Percentiles rank a stretch among this genome's conserved stretches.
Conservation (phyloP, 2,888 invertebrate species). For the Flexamia atlantica region DNA sequence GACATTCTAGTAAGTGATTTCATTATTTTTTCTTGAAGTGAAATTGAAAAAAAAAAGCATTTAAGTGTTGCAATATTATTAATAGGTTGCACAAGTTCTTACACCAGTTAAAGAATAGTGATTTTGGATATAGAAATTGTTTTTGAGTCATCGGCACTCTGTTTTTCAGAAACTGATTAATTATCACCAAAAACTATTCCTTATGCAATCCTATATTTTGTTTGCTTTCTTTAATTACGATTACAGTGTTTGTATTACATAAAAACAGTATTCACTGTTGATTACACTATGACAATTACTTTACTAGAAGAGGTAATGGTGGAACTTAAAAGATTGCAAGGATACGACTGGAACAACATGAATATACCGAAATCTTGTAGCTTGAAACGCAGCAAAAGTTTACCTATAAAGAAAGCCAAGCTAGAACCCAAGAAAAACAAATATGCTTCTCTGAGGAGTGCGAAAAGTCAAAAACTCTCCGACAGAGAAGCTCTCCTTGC, state of each 20-base stretch:
- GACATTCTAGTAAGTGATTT: conserved; percentile 12
- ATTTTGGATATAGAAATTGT: too few relatives aligned
- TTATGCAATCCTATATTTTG: too few relatives aligned
- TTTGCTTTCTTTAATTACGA: neutral
- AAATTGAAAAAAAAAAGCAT: neutral
- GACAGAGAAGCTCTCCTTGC: neutral
- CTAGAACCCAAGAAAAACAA: neutral
- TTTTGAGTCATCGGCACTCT: too few relatives aligned
- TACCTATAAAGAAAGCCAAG: neutral
- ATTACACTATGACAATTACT: conserved; percentile 3
- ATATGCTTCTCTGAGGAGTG: neutral
- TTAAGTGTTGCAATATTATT: too few relatives aligned
- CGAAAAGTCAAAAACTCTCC: neutral
- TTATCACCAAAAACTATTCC: too few relatives aligned
- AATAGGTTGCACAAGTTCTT: too few relatives aligned
- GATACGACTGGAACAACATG: conserved; percentile 20
- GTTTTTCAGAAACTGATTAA: too few relatives aligned
- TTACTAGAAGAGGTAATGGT: conserved; percentile 14
- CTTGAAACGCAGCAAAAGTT: conserved; percentile 26
- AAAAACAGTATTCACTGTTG: neutral
- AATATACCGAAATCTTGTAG: neutral
- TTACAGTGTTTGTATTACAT: too few relatives aligned
- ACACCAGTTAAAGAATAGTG: too few relatives aligned
- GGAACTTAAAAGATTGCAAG: conserved; percentile 21
- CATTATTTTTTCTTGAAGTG: neutral